These are phyloP conservation scores for Thymelicus sylvestris DNA, from an alignment of 2,888 invertebrate genomes.

Conservation along the genomic window DNA sequence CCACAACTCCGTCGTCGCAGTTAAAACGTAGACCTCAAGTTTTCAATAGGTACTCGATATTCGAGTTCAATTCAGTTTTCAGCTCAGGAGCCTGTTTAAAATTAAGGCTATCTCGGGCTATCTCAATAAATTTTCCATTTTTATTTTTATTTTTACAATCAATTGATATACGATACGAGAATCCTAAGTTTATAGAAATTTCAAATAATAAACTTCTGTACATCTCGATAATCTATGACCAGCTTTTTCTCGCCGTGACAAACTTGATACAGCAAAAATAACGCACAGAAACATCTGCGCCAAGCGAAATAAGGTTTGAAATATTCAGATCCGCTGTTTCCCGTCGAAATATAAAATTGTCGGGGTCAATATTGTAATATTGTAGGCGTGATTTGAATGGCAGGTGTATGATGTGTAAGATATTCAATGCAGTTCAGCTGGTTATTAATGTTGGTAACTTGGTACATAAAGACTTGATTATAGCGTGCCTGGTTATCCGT, in stretches of 20 bases:
- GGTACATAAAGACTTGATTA: conserved; percentile 48
- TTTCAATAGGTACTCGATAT: no score
- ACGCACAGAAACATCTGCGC: conserved; percentile 16
- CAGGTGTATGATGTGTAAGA: conserved; percentile 63
- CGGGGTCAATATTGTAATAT: conserved; percentile 37
- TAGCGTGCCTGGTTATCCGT: conserved; percentile 23
- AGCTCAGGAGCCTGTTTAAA: no score
- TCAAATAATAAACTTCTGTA: background rate
- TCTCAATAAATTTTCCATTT: no score
- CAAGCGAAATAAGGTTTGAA: conserved; percentile 24
- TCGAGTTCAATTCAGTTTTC: no score
- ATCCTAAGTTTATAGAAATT: no score
- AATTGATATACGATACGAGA: no score
- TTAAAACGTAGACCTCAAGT: no score
- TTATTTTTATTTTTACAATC: no score
- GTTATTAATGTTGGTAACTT: conserved; percentile 57
- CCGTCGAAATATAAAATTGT: conserved; percentile 19
- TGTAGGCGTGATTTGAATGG: conserved; percentile 74
- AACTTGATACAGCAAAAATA: conserved; percentile 22
- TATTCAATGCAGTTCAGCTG: conserved; percentile 48
- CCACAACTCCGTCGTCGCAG: no score
- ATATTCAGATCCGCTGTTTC: background rate
- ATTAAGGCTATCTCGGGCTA: no score
- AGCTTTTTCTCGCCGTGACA: conserved; percentile 28
- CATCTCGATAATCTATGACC: conserved; percentile 23